Evolutionary conservation across 2,797 vertebrate genomes (phyloP).

Genomic region (Lophius americanus): DNA sequence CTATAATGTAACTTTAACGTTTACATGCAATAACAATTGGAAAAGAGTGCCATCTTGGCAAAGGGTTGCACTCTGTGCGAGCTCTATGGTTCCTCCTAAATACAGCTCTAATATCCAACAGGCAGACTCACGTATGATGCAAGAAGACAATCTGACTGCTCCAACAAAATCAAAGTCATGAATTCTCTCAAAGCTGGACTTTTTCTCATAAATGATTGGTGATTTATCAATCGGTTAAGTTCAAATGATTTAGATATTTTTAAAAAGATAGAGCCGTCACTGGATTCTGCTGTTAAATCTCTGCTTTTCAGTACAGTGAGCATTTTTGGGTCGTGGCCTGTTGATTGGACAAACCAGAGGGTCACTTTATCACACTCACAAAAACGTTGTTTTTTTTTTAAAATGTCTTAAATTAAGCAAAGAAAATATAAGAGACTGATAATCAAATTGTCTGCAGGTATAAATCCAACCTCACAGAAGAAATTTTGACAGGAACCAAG

Average conservation of each 20-base stretch:
- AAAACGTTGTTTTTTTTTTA: neutral
- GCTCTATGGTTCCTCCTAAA: too few species aligned
- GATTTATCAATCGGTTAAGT: neutral
- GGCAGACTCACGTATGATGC: neutral
- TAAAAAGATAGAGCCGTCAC: neutral
- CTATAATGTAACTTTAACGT: too few species aligned
- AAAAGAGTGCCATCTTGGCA: too few species aligned
- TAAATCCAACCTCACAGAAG: neutral
- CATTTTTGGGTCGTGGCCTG: neutral
- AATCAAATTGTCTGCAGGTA: rapidly evolving
- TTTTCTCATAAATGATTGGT: neutral
- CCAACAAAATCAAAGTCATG: too few species aligned
- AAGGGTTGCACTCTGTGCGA: too few species aligned
- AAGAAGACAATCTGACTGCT: neutral
- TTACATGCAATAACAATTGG: too few species aligned
- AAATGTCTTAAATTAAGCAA: neutral
- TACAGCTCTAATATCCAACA: neutral
- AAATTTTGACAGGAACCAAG: conserved; percentile 51
- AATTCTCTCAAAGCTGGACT: neutral
- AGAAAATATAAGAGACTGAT: neutral
- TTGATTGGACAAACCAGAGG: too few species aligned
- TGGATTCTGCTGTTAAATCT: neutral
- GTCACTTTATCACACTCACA: too few species aligned
- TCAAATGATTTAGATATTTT: neutral
- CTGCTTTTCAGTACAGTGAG: neutral